These are phyloP conservation scores for Lepus americanus DNA, from an alignment of 2,113 vertebrate species.

Conservation along the genomic window DNA sequence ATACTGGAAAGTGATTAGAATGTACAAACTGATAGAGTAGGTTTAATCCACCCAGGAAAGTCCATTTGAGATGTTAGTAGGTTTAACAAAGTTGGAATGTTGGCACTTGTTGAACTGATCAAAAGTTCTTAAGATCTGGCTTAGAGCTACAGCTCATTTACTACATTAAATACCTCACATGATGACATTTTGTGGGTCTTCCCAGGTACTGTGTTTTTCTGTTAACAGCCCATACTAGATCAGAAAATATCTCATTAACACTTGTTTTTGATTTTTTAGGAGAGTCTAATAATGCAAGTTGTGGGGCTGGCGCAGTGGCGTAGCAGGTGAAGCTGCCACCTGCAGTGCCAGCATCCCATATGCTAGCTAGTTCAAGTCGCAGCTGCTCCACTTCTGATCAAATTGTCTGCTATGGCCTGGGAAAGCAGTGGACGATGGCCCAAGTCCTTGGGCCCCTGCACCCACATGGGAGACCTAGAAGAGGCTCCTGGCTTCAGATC, in stretches of 20 bases:
- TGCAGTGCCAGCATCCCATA: too few species aligned
- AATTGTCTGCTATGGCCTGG: too few species aligned
- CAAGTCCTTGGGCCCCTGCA: too few species aligned
- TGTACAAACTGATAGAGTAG: conserved; percentile 94
- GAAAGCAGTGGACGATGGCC: too few species aligned
- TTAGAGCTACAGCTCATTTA: conserved; percentile 93
- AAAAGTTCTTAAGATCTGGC: conserved; percentile 96
- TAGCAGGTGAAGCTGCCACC: too few species aligned
- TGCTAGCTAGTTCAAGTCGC: too few species aligned
- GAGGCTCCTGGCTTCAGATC: too few species aligned
- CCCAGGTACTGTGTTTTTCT: conserved; percentile 95
- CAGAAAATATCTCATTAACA: conserved; percentile 98
- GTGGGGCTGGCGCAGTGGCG: conserved; percentile 66
- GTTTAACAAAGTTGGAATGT: conserved; percentile 96
- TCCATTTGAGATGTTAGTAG: conserved; percentile 94
- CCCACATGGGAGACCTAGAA: too few species aligned
- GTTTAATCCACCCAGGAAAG: conserved; percentile 94
- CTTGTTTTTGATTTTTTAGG: conserved; percentile 99
- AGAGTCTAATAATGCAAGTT: conserved; percentile 98
- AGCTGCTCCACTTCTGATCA: too few species aligned
- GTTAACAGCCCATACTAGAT: conserved; percentile 97
- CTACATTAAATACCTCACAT: conserved; percentile 94
- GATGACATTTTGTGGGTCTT: conserved; percentile 95
- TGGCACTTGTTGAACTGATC: conserved; percentile 94
- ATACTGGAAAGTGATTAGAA: conserved; percentile 93